Evolutionary conservation across 2,888 invertebrate genomes (phyloP), one percentile per base, ranked within the genome.

Genomic region (Drosophila stalkeri): DNA sequence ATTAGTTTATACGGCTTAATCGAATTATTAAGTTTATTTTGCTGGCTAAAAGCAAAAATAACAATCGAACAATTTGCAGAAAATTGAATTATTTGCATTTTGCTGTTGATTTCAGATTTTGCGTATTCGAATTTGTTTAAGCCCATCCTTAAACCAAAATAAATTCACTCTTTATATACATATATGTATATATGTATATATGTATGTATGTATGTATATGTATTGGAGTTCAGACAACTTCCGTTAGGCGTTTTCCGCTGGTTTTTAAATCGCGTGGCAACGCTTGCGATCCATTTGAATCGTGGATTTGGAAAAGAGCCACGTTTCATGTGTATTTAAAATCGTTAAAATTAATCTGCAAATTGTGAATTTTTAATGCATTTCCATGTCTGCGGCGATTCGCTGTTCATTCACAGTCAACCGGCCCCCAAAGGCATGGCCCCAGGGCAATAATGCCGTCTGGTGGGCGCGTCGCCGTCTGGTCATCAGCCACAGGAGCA

Each of bases 311-410:
- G 46, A 55, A 62, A 65, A 43, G 64, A 68, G 67, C 70, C 70
- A 61, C 74, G 70, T 64, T 80, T 75, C 86, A 82, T 86, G 83
- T 82, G 86, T 88, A 88, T 86, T 90, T 86, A 90, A 90, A 86
- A 86, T 88, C 86, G 90, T 90, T 86, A 88, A 86, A 86, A 86
- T 82, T 86, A 86, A 86, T 88, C 86, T 88, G 86, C 61, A 81
- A 86, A 86, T 90, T 88, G 86, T 86, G 86, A 76, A 90, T 86
- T 79, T 90, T 86, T 86, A 86, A 86, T 86, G 90, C 86, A 72
- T 88, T 86, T 70, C 72, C 80, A 75, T 76, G 89, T 90, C 90
- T 90, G 86, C 76, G 67, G 71, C 73, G 54, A 77, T 46, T 41
- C 56, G 54, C 46, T 52, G 68, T 62, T 39, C 63, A 65, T 64